Percentiles rank a stretch among this genome's conserved stretches.
These are phyloP conservation scores for Stegodyphus dumicola DNA, from an alignment of 1,140 invertebrate species.

Conservation along the genomic window DNA sequence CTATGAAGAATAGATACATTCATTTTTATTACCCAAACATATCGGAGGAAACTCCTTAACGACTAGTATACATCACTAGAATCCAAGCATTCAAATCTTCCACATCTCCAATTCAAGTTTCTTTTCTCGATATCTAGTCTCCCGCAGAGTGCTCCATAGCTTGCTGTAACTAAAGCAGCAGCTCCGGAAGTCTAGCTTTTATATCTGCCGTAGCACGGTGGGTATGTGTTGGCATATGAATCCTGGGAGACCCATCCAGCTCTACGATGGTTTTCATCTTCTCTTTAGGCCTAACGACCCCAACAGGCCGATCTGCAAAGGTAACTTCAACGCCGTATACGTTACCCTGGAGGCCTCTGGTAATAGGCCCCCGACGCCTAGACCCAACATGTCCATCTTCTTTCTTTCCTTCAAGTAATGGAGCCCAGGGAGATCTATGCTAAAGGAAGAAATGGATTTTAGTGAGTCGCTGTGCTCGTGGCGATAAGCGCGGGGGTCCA, in stretches of 20 bases:
- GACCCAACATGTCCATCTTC: conserved; percentile 53
- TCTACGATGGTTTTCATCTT: conserved; percentile 61
- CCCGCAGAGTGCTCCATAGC: conserved; percentile 29
- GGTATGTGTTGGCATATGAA: conserved; percentile 60
- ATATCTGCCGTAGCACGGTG: conserved; percentile 29
- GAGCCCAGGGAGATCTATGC: conserved; percentile 57
- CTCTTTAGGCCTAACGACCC: conserved; percentile 62
- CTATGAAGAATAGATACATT: conserved; percentile 57
- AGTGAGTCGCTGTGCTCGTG: conserved; percentile 48
- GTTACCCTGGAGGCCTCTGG: conserved; percentile 40
- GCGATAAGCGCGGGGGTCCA: conserved; percentile 44
- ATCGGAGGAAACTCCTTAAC: conserved; percentile 46
- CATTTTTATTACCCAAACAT: conserved; percentile 48
- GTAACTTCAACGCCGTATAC: conserved; percentile 38
- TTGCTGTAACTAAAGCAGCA: conserved; percentile 48
- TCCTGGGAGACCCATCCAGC: conserved; percentile 56
- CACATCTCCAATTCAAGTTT: conserved; percentile 59
- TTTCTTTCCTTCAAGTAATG: conserved; percentile 45
- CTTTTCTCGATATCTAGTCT: conserved; percentile 48
- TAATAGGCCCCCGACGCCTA: conserved; percentile 58
- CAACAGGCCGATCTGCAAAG: conserved; percentile 54
- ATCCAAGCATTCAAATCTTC: conserved; percentile 61
- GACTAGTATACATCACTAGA: conserved; percentile 56
- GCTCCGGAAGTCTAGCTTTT: conserved; percentile 38
- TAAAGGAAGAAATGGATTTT: conserved; percentile 56